phyloP scores from a whole-genome alignment of 2,113 vertebrate genomes.

The Plecotus auritus region DNA sequence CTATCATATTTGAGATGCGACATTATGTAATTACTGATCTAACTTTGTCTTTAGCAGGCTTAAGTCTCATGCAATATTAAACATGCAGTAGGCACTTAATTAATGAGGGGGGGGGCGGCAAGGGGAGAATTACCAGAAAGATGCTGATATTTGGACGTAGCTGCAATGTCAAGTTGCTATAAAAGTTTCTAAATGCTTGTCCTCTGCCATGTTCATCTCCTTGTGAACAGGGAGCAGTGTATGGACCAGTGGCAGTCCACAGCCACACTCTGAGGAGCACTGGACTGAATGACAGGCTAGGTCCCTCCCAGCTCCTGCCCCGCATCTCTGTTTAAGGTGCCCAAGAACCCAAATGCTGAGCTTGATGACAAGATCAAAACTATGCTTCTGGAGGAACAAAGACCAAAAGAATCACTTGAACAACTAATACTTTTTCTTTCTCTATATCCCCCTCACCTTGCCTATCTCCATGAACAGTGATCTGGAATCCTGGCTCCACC shows the following conservation, averaged over 20 bases:
- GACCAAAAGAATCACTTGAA: not conserved
- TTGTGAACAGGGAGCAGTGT: not conserved
- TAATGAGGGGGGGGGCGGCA: not conserved
- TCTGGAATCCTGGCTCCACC: not conserved
- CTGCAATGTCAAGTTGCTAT: not conserved
- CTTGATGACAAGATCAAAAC: not conserved
- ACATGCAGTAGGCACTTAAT: not conserved
- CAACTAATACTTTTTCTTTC: not conserved
- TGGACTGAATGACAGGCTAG: accelerated
- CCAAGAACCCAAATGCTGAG: not conserved
- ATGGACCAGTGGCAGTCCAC: accelerated
- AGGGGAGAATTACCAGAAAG: not conserved
- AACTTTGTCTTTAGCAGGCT: not conserved
- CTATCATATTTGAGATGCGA: not conserved
- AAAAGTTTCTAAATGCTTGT: not conserved
- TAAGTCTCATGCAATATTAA: not conserved
- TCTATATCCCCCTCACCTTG: not conserved
- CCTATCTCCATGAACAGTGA: not conserved
- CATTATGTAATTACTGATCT: not conserved
- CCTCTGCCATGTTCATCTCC: not conserved
- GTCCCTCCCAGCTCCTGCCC: not conserved
- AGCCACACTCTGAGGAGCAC: not conserved
- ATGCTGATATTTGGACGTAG: not conserved
- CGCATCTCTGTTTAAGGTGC: not conserved
- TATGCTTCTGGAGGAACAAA: not conserved